phyloP scores from a whole-genome alignment of 2,113 vertebrate genomes.

The Nipponia nippon region DNA sequence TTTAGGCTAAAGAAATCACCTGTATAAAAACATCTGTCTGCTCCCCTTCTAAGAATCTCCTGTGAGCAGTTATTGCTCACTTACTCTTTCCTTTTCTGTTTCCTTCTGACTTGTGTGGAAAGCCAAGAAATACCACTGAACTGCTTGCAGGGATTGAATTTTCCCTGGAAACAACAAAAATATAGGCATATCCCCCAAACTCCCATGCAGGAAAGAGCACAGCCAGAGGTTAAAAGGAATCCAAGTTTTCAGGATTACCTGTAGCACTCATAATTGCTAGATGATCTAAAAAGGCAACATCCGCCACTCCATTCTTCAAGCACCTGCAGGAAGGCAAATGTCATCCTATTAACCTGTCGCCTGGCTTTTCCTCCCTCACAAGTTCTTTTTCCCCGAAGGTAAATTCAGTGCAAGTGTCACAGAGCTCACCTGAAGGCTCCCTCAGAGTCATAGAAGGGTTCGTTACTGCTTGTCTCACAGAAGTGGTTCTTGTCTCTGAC shows the following conservation, averaged over 20 bases:
- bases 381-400: neutral
- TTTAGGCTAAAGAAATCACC: neutral
- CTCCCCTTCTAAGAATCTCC: neutral
- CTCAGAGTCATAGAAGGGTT: conserved; percentile 86
- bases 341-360: neutral
- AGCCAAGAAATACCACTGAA: neutral
- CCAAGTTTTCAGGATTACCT: conserved; percentile 63
- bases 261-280: conserved; percentile 75
- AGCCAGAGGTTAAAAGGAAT: neutral
- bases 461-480: conserved; percentile 84
- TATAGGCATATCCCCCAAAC: neutral
- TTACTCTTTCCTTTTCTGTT: neutral
- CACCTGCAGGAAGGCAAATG: conserved; percentile 72
- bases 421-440: conserved; percentile 84
- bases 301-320: conserved; percentile 77
- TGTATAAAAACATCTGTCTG: neutral
- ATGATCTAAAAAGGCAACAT: conserved; percentile 89
- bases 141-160: neutral
- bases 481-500: conserved; percentile 82
- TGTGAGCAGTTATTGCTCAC: neutral
- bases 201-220: neutral
- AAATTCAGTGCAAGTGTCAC: neutral
- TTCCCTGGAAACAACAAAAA: neutral
- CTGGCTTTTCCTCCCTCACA: neutral
- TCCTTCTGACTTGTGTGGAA: neutral